phyloP scores from a whole-genome alignment of 1,140 invertebrate genomes.

The Berghia stephanieae region DNA sequence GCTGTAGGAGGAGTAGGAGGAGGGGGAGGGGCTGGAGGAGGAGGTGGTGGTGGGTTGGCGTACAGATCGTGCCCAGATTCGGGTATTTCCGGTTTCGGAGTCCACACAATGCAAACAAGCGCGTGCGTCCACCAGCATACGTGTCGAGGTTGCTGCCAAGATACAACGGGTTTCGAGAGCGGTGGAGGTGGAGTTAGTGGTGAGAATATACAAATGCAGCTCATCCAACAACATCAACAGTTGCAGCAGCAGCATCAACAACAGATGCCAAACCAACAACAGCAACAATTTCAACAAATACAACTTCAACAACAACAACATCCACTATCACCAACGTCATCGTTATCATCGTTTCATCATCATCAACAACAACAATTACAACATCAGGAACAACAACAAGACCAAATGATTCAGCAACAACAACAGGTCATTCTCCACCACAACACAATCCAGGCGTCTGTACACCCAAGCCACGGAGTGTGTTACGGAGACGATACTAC shows the following conservation, averaged over 20 bases:
- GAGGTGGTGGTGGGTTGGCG: background rate
- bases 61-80: slow-evolving; percentile 28
- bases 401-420: background rate
- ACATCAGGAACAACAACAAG: background rate
- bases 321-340: background rate
- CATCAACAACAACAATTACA: background rate
- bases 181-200: too few relatives aligned
- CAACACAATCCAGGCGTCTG: slow-evolving; percentile 12
- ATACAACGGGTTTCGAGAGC: too few relatives aligned
- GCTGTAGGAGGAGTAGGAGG: too few relatives aligned
- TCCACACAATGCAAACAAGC: background rate
- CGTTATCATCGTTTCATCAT: too few relatives aligned
- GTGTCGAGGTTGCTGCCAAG: background rate
- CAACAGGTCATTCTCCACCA: background rate
- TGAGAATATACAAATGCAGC: too few relatives aligned
- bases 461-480: slow-evolving; percentile 25
- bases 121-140: background rate
- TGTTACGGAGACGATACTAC: slow-evolving; percentile 27
- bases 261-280: background rate
- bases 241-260: background rate
- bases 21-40: slow-evolving; percentile 11
- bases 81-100: slow-evolving; percentile 5
- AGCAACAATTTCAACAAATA: background rate
- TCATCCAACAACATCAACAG: background rate
- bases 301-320: background rate